These are phyloP conservation scores for Vulpes ferrilata DNA, from an alignment of 2,113 vertebrate genomes.

Conservation along the genomic window DNA sequence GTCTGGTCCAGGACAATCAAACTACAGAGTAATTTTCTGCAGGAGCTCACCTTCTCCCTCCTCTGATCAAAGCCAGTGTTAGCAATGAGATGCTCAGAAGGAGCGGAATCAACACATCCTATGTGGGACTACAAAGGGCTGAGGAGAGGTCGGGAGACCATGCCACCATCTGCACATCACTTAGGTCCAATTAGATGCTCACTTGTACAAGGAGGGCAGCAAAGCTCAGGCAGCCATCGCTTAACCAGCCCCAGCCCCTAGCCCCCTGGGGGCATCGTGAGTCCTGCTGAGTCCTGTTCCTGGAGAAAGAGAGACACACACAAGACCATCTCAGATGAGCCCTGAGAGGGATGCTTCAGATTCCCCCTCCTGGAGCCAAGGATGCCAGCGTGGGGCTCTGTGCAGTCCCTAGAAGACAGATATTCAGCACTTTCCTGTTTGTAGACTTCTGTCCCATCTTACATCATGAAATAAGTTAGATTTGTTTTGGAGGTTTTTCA, in stretches of 20 bases:
- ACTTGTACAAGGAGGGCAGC: slow-evolving; percentile 90
- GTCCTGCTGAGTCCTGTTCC: slow-evolving; percentile 86
- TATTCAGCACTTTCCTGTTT: slow-evolving; percentile 76
- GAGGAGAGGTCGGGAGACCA: slow-evolving; percentile 91
- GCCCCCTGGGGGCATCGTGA: slow-evolving; percentile 85
- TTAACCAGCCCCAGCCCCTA: slow-evolving; percentile 87
- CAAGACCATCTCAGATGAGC: slow-evolving; percentile 84
- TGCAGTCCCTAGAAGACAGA: slow-evolving; percentile 75
- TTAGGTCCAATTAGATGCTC: slow-evolving; percentile 91
- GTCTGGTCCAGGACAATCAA: slow-evolving; percentile 92
- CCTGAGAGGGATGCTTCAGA: slow-evolving; percentile 72
- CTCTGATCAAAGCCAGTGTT: slow-evolving; percentile 88
- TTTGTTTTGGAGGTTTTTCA: background rate
- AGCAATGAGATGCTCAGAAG: slow-evolving; percentile 92
- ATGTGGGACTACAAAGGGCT: slow-evolving; percentile 90
- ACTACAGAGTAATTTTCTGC: slow-evolving; percentile 95
- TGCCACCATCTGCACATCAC: slow-evolving; percentile 94
- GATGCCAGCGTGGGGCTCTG: slow-evolving; percentile 21
- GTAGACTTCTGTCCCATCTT: slow-evolving; percentile 34
- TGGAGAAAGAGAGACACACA: slow-evolving; percentile 83
- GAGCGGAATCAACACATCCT: slow-evolving; percentile 94
- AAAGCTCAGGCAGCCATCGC: slow-evolving; percentile 86
- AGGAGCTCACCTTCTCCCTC: slow-evolving; percentile 92
- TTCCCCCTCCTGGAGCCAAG: slow-evolving; percentile 65
- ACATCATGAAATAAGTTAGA: slow-evolving; percentile 32